These are phyloP conservation scores for Cnemophilus loriae DNA, from an alignment of 2,113 vertebrate genomes.

Conservation along the genomic window DNA sequence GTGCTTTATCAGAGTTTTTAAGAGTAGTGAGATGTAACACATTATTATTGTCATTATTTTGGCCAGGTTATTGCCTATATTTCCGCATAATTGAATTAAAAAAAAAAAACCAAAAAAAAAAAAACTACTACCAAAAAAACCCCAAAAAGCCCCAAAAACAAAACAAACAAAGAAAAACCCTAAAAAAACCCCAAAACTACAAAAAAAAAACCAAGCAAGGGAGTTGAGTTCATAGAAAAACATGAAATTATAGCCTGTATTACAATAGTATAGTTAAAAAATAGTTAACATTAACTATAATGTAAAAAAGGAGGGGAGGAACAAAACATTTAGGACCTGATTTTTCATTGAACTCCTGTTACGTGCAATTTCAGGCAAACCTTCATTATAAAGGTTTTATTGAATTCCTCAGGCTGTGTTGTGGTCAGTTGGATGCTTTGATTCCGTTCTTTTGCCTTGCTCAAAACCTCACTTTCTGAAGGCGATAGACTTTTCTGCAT, in stretches of 20 bases:
- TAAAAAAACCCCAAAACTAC: no score
- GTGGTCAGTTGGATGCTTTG: not conserved
- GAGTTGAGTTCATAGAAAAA: not conserved
- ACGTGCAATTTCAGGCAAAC: not conserved
- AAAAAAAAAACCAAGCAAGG: no score
- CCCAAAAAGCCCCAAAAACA: no score
- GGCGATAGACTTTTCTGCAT: not conserved
- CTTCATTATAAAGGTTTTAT: not conserved
- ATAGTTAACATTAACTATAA: not conserved
- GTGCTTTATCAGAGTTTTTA: not conserved
- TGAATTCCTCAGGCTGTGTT: not conserved
- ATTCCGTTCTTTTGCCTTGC: not conserved
- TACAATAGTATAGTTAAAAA: not conserved
- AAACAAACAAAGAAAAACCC: no score
- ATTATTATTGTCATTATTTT: not conserved
- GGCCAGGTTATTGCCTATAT: not conserved
- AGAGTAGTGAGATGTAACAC: not conserved
- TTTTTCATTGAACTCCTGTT: not conserved
- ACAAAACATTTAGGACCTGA: not conserved
- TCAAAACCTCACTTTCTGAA: not conserved
- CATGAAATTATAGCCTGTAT: not conserved
- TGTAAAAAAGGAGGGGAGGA: not conserved
- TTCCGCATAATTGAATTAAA: no score
- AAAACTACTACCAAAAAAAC: no score
- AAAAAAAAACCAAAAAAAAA: no score